Percentiles rank a stretch among this genome's conserved stretches.
Conservation (phyloP, 2,888 invertebrate genomes). For the Agyllia agylla region DNA sequence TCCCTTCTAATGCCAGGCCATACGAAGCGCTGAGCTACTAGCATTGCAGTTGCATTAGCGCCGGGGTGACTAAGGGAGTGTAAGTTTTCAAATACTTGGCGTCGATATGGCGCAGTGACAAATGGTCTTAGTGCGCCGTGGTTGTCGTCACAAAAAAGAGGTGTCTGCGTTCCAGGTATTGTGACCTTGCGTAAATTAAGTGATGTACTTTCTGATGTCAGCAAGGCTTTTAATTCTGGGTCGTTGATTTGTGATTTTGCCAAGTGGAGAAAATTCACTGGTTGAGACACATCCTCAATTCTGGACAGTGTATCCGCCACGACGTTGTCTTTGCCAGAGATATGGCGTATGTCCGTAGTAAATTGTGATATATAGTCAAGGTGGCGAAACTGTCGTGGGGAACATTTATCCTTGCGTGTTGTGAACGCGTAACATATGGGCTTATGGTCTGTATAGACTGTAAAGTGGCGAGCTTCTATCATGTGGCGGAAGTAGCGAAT, state of each 20-base stretch:
- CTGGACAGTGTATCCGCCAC: no score
- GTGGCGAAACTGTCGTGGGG: constrained; percentile 44
- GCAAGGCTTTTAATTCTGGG: background rate
- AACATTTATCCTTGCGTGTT: constrained; percentile 46
- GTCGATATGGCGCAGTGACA: background rate
- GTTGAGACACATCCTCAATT: background rate
- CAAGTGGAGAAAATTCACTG: background rate
- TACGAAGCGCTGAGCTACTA: background rate
- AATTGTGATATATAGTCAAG: constrained; percentile 72
- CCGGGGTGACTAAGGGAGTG: background rate
- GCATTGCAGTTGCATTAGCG: background rate
- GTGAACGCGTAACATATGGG: constrained; percentile 80
- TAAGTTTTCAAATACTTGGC: background rate
- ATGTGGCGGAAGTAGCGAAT: constrained; percentile 82
- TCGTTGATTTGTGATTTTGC: background rate
- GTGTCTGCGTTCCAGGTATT: background rate
- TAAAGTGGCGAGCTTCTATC: constrained; percentile 81
- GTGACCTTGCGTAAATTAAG: background rate
- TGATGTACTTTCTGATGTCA: background rate
- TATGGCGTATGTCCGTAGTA: constrained; percentile 43
- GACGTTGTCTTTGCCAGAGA: no score
- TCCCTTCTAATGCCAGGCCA: no score
- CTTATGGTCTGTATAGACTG: constrained; percentile 73
- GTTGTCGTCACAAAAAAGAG: background rate
- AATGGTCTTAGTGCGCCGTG: background rate